A percentile compares a stretch with the other conserved stretches of the same genome.
These are phyloP conservation scores for Pelvicachromis taeniatus DNA, from an alignment of 2,113 vertebrate genomes.

Conservation along the genomic window DNA sequence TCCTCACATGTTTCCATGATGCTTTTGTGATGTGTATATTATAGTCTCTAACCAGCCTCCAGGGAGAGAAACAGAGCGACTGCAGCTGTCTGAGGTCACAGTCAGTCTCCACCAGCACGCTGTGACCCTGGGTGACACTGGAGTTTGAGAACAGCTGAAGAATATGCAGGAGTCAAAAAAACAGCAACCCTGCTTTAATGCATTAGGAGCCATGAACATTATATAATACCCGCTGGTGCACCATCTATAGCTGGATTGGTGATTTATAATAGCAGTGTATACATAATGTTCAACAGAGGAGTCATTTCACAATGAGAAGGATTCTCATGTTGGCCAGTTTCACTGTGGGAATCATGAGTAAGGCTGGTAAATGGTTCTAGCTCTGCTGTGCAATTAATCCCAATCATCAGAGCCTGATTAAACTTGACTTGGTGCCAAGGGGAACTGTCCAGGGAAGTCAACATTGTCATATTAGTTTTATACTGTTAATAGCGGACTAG, in stretches of 20 bases:
- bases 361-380: background rate
- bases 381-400: slow-evolving; percentile 17
- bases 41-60: slow-evolving; percentile 5
- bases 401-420: background rate
- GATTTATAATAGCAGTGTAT: slow-evolving; percentile 21
- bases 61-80: background rate
- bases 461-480: background rate
- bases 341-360: background rate
- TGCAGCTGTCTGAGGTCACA: slow-evolving; percentile 56
- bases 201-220: slow-evolving; percentile 27
- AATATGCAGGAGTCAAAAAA: slow-evolving; percentile 14
- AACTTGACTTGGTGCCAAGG: background rate
- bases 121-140: slow-evolving; percentile 29
- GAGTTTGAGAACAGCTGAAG: slow-evolving; percentile 55
- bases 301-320: slow-evolving; percentile 3
- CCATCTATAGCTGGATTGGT: background rate
- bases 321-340: background rate
- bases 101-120: slow-evolving; percentile 18
- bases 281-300: background rate
- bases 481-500: background rate
- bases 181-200: slow-evolving; percentile 8
- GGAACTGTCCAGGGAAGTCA: background rate
- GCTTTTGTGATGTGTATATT: slow-evolving; percentile 24
- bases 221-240: slow-evolving; percentile 37
- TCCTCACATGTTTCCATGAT: background rate